Percentiles rank a stretch among this genome's conserved stretches.
Evolutionary conservation across 2,113 vertebrate species (phyloP).

Genomic region (Heterotilapia buettikoferi): DNA sequence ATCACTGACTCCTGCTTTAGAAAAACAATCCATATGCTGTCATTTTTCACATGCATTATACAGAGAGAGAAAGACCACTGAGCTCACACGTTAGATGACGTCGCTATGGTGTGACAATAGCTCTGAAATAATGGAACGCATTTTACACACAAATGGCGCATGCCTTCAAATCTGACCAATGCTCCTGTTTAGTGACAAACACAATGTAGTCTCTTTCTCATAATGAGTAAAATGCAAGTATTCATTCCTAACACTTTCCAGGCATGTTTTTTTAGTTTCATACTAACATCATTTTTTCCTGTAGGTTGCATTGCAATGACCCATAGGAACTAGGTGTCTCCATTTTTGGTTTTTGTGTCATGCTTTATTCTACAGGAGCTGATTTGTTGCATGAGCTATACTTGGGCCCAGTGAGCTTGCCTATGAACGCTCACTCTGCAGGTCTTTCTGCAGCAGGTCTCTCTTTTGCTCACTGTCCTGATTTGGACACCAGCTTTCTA

Average conservation of each 20-base stretch:
- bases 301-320: not conserved
- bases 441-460: not conserved
- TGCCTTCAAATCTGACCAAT: too few relatives aligned
- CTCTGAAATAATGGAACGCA: not conserved
- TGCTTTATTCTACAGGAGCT: not conserved
- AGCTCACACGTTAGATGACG: not conserved
- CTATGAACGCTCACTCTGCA: not conserved
- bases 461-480: not conserved
- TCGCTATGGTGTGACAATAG: not conserved
- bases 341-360: not conserved
- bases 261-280: not conserved
- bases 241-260: not conserved
- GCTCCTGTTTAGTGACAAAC: not conserved
- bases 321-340: not conserved
- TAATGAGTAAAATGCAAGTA: not conserved
- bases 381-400: not conserved
- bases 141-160: too few relatives aligned
- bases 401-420: not conserved
- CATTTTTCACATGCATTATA: not conserved
- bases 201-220: not conserved
- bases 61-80: not conserved
- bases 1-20: not conserved
- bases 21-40: not conserved
- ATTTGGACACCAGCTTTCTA: not conserved
- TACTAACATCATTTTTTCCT: not conserved